Percentiles rank a stretch among this genome's conserved stretches.
Conservation (phyloP, 2,888 invertebrate genomes). For the Harpalus rufipes region DNA sequence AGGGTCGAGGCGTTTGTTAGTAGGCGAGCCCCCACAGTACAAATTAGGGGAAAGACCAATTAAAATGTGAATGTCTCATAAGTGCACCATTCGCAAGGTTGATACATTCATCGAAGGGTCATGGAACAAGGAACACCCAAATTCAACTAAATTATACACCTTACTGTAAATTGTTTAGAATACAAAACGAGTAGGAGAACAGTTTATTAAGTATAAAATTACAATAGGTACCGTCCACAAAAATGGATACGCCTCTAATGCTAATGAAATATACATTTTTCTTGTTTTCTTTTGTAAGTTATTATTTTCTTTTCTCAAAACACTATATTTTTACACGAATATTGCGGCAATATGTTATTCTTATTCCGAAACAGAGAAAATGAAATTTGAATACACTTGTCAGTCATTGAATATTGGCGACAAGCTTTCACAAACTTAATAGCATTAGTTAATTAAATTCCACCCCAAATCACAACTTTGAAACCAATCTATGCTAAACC, state of each 20-base stretch:
- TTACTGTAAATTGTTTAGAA: background rate
- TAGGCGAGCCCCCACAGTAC: background rate
- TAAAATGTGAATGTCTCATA: background rate
- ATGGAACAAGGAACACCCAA: background rate
- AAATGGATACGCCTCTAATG: too few relatives aligned
- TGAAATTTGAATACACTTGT: too few relatives aligned
- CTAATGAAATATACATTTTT: too few relatives aligned
- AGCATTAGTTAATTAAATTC: background rate
- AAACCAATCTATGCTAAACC: background rate
- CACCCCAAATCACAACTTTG: background rate
- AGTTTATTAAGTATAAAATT: too few relatives aligned
- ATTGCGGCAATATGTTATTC: too few relatives aligned
- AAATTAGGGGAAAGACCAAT: background rate
- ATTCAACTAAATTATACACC: background rate
- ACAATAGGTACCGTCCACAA: too few relatives aligned
- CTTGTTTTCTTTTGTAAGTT: too few relatives aligned
- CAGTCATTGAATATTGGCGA: background rate
- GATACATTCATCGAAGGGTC: background rate
- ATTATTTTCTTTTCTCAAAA: too few relatives aligned
- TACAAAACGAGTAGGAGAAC: background rate
- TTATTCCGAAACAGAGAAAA: too few relatives aligned
- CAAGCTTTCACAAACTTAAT: background rate
- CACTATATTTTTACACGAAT: too few relatives aligned
- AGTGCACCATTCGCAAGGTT: background rate
- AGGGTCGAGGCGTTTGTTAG: background rate